These are phyloP conservation scores for Aviceda subcristata DNA, from an alignment of 2,113 vertebrate species.

Conservation along the genomic window DNA sequence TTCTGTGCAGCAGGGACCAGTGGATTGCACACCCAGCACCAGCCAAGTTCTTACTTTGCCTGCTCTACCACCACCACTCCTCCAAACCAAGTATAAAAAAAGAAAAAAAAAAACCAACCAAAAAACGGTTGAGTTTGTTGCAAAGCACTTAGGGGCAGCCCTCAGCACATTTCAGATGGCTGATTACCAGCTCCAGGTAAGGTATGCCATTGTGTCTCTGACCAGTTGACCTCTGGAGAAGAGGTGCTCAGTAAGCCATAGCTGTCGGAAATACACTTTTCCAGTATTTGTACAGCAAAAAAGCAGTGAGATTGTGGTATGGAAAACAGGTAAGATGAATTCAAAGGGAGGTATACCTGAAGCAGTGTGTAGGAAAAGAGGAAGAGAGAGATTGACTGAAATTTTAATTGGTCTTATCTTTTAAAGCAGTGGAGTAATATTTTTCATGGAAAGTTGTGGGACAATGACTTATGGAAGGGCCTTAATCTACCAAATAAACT, in stretches of 20 bases:
- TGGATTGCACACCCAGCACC: neutral
- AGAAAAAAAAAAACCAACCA: too few species aligned
- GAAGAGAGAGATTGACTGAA: neutral
- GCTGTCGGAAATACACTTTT: neutral
- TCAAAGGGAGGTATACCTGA: neutral
- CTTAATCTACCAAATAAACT: neutral
- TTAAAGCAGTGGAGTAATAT: neutral
- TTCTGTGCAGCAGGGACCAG: neutral
- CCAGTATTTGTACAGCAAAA: neutral
- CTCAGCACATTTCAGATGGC: neutral
- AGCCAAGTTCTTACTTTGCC: neutral
- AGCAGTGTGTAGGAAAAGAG: neutral
- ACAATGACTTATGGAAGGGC: neutral
- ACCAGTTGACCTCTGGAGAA: neutral
- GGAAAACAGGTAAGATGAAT: neutral
- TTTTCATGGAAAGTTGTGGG: neutral
- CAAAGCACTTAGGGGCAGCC: neutral
- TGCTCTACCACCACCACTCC: neutral
- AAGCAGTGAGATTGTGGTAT: neutral
- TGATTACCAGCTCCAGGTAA: neutral
- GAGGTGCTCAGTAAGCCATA: neutral
- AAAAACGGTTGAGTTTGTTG: neutral
- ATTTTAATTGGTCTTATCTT: neutral
- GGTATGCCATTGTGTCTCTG: neutral
- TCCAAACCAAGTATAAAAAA: neutral